Evolutionary conservation across 1,140 invertebrate species (phyloP), one percentile per base, ranked within the genome.

Genomic region (Calliopsis andreniformis): DNA sequence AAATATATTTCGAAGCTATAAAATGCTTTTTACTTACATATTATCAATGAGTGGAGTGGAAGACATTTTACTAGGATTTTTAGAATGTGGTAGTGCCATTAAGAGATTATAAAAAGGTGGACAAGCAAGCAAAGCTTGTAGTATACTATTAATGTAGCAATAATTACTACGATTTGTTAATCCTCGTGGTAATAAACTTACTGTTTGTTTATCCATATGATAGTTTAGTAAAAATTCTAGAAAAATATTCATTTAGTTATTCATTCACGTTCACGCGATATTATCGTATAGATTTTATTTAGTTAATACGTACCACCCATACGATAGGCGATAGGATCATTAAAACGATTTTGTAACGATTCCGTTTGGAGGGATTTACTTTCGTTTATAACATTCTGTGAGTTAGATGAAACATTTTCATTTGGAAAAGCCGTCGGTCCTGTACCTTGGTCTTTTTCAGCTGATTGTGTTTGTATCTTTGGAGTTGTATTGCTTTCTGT

Each of bases 131-230:
- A 99, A 92, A 0, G 98, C 97, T 93, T 98, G 97, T 43, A 98
- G 91, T 71, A 96, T 97, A 35, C 98, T 97, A 92, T 99, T 99
- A 32, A 98, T 97, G 87, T 98, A 99, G 92, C 98, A 99, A 92
- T 97, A 98, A 93, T 98, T 99, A 59, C 96, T 97, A 63, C 95
- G 94, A 91, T 99, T 99, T 45, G 95, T 96, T 18, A 99, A 93
- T 12, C 98, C 98, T 66, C 97, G 94, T 0, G 97, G 98, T 86
- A 96, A 93, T 20, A 98, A 90, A 67, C 95, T 94, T 18, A 96
- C 93, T 1, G 95, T 93, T 64, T 94, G 93, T 88, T 96, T 95
- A 84, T 97, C 95, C 82, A 97, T 93, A 83, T 94, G 93, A 87
- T 96, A 96, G 80, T 93, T 94, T 0, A 93, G 88, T 67, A 97